A percentile compares a stretch with the other conserved stretches of the same genome.
These are phyloP conservation scores for Spilarctia lutea DNA, from an alignment of 2,888 invertebrate species.

Conservation along the genomic window DNA sequence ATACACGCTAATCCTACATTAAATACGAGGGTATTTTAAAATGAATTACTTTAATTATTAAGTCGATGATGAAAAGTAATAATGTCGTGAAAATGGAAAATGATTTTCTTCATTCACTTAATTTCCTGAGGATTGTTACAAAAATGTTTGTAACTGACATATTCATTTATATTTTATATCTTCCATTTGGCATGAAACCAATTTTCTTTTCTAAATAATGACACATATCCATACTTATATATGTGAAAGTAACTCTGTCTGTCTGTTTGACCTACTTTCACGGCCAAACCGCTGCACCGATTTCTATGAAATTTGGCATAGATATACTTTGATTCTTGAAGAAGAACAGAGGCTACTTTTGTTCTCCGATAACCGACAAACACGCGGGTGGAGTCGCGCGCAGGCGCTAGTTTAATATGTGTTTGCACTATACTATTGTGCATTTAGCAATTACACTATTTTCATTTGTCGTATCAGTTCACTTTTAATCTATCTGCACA, in stretches of 20 bases:
- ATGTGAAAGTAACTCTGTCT: no score
- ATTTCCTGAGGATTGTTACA: neutral
- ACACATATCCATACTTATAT: no score
- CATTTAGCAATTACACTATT: constrained; percentile 24
- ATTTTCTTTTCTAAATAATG: neutral
- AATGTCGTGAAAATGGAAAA: neutral
- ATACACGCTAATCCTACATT: neutral
- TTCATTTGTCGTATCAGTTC: constrained; percentile 39
- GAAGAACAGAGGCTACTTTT: no score
- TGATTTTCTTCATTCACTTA: neutral
- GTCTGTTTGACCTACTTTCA: no score
- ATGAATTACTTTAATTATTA: neutral
- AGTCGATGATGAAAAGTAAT: neutral
- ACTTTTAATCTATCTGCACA: constrained; percentile 37
- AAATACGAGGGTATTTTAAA: neutral
- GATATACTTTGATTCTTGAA: no score
- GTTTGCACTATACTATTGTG: neutral
- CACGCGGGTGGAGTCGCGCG: no score
- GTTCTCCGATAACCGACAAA: no score
- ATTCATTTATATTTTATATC: no score
- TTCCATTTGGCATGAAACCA: neutral
- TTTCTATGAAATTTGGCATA: no score
- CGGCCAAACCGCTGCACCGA: no score
- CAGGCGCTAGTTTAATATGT: no score
- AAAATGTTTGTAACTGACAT: neutral